A percentile compares a stretch with the other conserved stretches of the same genome.
phyloP scores from a whole-genome alignment of 2,113 vertebrate species.

The Sceloporus tristichus region DNA sequence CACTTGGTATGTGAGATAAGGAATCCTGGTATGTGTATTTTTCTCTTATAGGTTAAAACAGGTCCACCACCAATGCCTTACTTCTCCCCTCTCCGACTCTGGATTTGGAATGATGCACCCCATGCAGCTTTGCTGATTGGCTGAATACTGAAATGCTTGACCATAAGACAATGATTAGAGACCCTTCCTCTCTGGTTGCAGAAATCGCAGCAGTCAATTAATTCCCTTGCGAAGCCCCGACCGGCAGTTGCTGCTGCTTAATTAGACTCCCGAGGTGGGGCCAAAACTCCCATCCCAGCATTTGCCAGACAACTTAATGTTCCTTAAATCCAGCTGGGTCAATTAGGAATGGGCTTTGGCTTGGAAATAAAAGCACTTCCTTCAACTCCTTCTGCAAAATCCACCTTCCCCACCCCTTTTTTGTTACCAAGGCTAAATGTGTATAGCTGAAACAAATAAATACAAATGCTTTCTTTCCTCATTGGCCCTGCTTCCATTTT shows the following conservation, averaged over 20 bases:
- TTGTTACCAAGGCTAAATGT: neutral
- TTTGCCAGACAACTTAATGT: conserved; percentile 39
- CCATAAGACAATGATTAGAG: conserved; percentile 35
- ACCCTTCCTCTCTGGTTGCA: conserved; percentile 40
- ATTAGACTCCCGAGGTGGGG: conserved; percentile 63
- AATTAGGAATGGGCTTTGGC: conserved; percentile 1
- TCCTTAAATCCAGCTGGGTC: neutral
- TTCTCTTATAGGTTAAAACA: neutral
- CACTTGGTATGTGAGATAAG: neutral
- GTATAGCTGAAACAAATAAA: neutral
- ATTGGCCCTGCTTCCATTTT: neutral
- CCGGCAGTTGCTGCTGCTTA: conserved; percentile 51
- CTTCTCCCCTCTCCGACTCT: neutral
- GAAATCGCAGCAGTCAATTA: conserved; percentile 61
- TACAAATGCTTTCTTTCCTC: neutral
- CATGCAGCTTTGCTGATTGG: conserved; percentile 9
- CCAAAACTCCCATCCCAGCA: conserved; percentile 33
- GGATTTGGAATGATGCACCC: conserved; percentile 5
- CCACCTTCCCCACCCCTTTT: neutral
- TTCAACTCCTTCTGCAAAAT: neutral
- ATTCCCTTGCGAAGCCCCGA: conserved; percentile 50
- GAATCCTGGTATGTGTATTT: neutral
- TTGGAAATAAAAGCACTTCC: conserved; percentile 1
- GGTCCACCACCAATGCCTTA: neutral
- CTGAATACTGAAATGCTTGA: conserved; percentile 51